These are phyloP conservation scores for Ostrea denselamellosa DNA, from an alignment of 1,140 invertebrate genomes.

Conservation along the genomic window DNA sequence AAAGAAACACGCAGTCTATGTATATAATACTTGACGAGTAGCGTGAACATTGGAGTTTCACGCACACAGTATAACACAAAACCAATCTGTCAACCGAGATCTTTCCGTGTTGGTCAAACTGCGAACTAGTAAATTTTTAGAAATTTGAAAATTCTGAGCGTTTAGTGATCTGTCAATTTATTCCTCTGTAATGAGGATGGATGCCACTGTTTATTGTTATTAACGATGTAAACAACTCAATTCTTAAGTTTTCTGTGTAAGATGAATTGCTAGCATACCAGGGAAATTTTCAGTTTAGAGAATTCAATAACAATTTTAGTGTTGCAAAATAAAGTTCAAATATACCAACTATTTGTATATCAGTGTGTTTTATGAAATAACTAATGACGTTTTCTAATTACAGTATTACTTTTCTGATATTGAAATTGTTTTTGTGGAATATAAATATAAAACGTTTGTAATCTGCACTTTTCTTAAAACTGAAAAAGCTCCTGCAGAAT, in stretches of 20 bases:
- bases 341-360: not conserved
- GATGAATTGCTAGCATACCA: slow-evolving; percentile 28
- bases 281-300: not conserved
- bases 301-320: slow-evolving; percentile 22
- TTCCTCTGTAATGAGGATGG: not conserved
- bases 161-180: slow-evolving; percentile 26
- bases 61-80: not conserved
- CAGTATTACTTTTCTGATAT: no score
- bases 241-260: not conserved
- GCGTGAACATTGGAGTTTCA: not conserved
- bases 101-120: not conserved
- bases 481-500: no score
- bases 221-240: slow-evolving; percentile 31
- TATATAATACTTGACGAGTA: not conserved
- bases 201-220: slow-evolving; percentile 21
- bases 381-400: no score
- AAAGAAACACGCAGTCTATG: not conserved
- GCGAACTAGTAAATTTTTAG: not conserved
- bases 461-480: no score
- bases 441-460: no score
- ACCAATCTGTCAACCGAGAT: not conserved
- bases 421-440: no score
- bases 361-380: no score
- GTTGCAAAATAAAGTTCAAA: slow-evolving; percentile 12
- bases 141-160: slow-evolving; percentile 18